Evolutionary conservation across 2,797 vertebrate species (phyloP).

Genomic region (Coracias cyanogaster): DNA sequence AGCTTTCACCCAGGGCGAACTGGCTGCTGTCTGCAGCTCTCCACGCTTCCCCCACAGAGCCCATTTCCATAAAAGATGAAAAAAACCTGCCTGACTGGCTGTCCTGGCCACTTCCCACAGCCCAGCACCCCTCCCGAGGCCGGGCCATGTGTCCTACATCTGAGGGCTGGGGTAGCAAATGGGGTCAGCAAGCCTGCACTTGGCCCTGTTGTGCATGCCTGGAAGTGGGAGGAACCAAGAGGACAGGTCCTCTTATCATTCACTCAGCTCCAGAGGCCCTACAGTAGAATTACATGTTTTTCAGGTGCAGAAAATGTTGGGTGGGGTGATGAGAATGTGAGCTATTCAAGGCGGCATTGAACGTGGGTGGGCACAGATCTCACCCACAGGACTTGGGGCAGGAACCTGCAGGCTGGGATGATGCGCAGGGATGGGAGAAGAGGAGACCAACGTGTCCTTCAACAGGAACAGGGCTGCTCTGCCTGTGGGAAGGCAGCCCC

Average conservation of each 20-base stretch:
- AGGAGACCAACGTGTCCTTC: background rate
- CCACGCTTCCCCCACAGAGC: background rate
- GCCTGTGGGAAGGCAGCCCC: background rate
- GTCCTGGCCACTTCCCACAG: background rate
- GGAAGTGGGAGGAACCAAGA: background rate
- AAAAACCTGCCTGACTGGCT: slow-evolving; percentile 49
- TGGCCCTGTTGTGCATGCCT: background rate
- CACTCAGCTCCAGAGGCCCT: background rate
- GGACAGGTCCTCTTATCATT: background rate
- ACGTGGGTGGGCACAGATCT: background rate
- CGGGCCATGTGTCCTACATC: background rate
- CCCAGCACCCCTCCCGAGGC: background rate
- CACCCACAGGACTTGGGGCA: background rate
- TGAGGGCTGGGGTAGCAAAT: background rate
- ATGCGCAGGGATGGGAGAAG: background rate
- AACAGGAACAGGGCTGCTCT: background rate
- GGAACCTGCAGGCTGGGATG: background rate
- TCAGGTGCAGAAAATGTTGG: background rate
- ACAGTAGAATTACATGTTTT: background rate
- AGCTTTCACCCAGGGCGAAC: background rate
- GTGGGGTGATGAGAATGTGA: background rate
- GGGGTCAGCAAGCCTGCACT: background rate
- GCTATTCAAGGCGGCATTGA: background rate
- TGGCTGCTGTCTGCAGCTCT: background rate
- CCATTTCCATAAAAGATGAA: slow-evolving; percentile 28